phyloP scores from a whole-genome alignment of 2,797 vertebrate genomes.

The Ataeniobius toweri region DNA sequence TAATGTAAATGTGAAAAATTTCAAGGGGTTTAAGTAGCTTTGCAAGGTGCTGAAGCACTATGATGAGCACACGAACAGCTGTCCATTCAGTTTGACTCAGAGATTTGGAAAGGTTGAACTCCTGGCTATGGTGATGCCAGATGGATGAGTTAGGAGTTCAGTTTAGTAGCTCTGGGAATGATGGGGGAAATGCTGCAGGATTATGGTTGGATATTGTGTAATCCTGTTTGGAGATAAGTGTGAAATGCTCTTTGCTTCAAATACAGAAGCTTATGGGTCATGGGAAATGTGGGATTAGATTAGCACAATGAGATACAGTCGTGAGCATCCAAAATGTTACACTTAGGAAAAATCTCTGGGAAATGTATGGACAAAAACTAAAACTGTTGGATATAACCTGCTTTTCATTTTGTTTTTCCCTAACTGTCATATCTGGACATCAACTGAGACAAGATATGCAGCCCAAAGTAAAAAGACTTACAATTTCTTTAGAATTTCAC shows the following conservation, averaged over 20 bases:
- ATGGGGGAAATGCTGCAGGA: slow-evolving; percentile 58
- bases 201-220: slow-evolving; percentile 71
- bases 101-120: slow-evolving; percentile 41
- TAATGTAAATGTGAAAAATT: not conserved
- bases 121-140: slow-evolving; percentile 52
- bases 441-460: not conserved
- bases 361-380: slow-evolving; percentile 1
- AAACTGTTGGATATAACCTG: slow-evolving; percentile 8
- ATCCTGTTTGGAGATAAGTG: slow-evolving; percentile 78
- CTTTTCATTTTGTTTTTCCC: not conserved
- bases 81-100: slow-evolving; percentile 41
- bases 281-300: slow-evolving; percentile 77
- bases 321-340: slow-evolving; percentile 40
- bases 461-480: not conserved
- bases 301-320: slow-evolving; percentile 52
- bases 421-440: not conserved
- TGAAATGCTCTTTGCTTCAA: slow-evolving; percentile 77
- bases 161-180: slow-evolving; percentile 59
- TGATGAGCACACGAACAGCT: slow-evolving; percentile 22
- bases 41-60: not conserved
- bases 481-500: slow-evolving; percentile 27
- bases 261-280: slow-evolving; percentile 55
- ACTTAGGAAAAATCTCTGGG: slow-evolving; percentile 30
- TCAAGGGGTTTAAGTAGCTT: not conserved
- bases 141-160: slow-evolving; percentile 58